Evolutionary conservation across 2,888 invertebrate species (phyloP).

Genomic region (Lasius fuliginosus): DNA sequence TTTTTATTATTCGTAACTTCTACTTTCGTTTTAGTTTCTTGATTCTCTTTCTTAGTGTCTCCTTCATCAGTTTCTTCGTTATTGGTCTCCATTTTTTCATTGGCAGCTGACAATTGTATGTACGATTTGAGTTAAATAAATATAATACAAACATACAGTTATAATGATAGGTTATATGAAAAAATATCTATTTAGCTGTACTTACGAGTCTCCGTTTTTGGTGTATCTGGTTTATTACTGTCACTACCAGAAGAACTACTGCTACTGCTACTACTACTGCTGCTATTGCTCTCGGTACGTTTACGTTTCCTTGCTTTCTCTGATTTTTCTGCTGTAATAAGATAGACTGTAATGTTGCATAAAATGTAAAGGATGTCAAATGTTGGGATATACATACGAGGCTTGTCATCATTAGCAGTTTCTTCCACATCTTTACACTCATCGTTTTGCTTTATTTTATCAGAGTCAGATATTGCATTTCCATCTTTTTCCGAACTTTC

Average conservation of each 20-base stretch:
- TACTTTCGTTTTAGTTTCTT: slow-evolving; percentile 84
- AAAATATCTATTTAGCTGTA: slow-evolving; percentile 24
- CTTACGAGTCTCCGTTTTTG: slow-evolving; percentile 81
- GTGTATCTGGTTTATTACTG: slow-evolving; percentile 86
- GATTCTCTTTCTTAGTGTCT: slow-evolving; percentile 81
- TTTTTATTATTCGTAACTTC: slow-evolving; percentile 85
- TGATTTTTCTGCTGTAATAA: slow-evolving; percentile 82
- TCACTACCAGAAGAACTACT: slow-evolving; percentile 86
- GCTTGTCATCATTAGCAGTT: slow-evolving; percentile 77
- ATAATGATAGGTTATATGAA: background rate
- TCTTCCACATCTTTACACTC: slow-evolving; percentile 83
- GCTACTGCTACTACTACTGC: slow-evolving; percentile 86
- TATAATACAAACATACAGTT: slow-evolving; percentile 1
- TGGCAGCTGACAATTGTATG: slow-evolving; percentile 57
- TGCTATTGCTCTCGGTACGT: slow-evolving; percentile 87
- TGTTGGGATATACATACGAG: slow-evolving; percentile 15
- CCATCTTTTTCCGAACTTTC: slow-evolving; percentile 84
- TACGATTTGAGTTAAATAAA: slow-evolving; percentile 25
- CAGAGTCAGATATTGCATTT: slow-evolving; percentile 71
- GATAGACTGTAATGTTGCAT: background rate
- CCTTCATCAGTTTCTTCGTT: slow-evolving; percentile 82
- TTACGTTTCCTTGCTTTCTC: slow-evolving; percentile 86
- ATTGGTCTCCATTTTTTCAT: slow-evolving; percentile 80
- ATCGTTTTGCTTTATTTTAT: slow-evolving; percentile 21
- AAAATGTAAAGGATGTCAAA: background rate